Evolutionary conservation across 64 coral and sea anemone genomes (phyloP), one percentile per base, ranked within the genome.

Genomic region (Actinia equina): DNA sequence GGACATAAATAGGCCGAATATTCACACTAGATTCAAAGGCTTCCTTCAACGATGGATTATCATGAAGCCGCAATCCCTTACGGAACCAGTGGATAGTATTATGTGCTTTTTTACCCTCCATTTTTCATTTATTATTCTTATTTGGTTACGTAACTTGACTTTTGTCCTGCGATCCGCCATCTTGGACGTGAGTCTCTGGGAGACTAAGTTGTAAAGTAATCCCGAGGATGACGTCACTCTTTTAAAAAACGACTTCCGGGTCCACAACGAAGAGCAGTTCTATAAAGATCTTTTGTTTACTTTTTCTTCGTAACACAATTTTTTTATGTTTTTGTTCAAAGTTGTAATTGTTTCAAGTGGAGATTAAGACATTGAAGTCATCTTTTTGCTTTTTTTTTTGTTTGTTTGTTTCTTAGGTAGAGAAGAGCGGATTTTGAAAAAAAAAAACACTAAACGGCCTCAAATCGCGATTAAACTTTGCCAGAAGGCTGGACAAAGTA

Each of bases 51-150:
- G 85, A 65, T 5, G 78, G 85, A 59, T 92, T 92, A 44, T 92
- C 90, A 46, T 92, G 90, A 25, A 92, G 77, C 7, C 90, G 77
- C 30, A 92, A 76, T 44, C 90, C 90, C 63, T 92, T 92, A 74
- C 90, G 90, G 60, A 92, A 92, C 90, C 90, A 92, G 14, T 92
- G 90, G 52, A 92, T 87, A 15, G 90, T 92, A 44, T 87, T 77
- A 54, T 92, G 85, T 6, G 71, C 67, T 71, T 79, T 61, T 43
- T 92, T 92, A 18, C 84, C 45, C 71, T 85, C 90, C 90, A 92
- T 92, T 12, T 82, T 85, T 11, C 15, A 17, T 64, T 3, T 52
- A n/a, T 81, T 44, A 8, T 20, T 37, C 1, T 6, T 18, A 16
- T 81, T n/a, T 13, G 8, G 71, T 91, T 91, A 91, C 30, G 89